A percentile compares a stretch with the other conserved stretches of the same genome.
These are phyloP conservation scores for Embiotoca jacksoni DNA, from an alignment of 2,113 vertebrate species.

Conservation along the genomic window DNA sequence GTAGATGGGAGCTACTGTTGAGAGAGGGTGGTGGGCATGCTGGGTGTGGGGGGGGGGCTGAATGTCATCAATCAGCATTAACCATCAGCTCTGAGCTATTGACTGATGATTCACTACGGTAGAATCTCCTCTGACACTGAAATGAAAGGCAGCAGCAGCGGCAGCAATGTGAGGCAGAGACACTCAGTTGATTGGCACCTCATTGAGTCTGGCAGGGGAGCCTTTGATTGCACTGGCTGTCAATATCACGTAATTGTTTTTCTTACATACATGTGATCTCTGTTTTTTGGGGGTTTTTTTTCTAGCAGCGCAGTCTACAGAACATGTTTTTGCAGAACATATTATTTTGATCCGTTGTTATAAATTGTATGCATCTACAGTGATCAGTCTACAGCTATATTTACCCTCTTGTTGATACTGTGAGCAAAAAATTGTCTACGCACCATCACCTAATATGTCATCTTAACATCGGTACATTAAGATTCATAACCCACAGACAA, in stretches of 20 bases:
- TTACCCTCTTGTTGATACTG: constrained; percentile 1
- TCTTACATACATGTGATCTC: constrained; percentile 73
- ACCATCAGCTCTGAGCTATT: constrained; percentile 81
- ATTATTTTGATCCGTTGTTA: background rate
- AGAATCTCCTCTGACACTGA: constrained; percentile 78
- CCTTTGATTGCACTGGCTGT: constrained; percentile 84
- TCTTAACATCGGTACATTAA: constrained; percentile 53
- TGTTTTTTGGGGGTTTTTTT: constrained; percentile 3
- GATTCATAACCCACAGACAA: constrained; percentile 59
- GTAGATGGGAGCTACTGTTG: constrained; percentile 39
- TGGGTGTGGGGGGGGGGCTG: constrained; percentile 40
- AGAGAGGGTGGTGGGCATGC: constrained; percentile 4
- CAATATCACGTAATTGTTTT: constrained; percentile 82
- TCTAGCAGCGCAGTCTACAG: constrained; percentile 6
- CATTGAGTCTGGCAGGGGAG: constrained; percentile 81
- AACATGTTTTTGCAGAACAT: background rate
- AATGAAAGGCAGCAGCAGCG: constrained; percentile 80
- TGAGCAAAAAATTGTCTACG: constrained; percentile 3
- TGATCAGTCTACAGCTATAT: background rate
- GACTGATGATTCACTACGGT: constrained; percentile 81
- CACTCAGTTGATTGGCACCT: constrained; percentile 86
- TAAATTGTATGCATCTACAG: background rate
- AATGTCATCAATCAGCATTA: constrained; percentile 84
- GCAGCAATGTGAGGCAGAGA: constrained; percentile 71
- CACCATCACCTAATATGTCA: constrained; percentile 32